Evolutionary conservation across 2,113 vertebrate genomes (phyloP), one percentile per base, ranked within the genome.

Genomic region (Alectura lathami): DNA sequence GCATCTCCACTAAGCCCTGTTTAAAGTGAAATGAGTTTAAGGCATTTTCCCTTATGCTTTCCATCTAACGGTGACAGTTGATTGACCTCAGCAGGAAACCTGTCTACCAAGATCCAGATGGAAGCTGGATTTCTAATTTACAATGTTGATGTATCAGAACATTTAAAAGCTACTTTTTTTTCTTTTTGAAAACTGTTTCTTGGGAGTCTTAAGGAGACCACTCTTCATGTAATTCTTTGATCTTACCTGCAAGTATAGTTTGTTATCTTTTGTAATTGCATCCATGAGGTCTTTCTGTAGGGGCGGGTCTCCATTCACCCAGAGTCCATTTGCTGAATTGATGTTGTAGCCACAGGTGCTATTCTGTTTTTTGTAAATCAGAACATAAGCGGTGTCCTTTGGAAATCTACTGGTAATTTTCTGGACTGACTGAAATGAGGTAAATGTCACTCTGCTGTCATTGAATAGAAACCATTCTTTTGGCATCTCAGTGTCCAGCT

Each of bases 261-360:
- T 99, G 97, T 99, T 99, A 97, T 99, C 99, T 97, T 99, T 99
- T 27, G 99, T 99, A 96, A 99, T 98, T 53, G 99, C 99, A 94
- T 99, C 99, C 98, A 99, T 98, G 63, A 99, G 98, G 86, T 99
- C 99, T 94, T 99, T 99, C 83, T 99, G 99, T 62, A 99, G 97
- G 18, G 99, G 99, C 40, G 99, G 99, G 64, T 99, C 99, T 85
- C 98, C 98, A 81, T 97, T 99, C 68, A 98, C 73, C 97, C 98
- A 98, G 85, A 98, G 97, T 86, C 98, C 98, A 78, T 98, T 98
- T 69, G 98, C 68, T 30, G 96, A 94, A 82, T 30, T 97, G 83
- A 89, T 48, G 60, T 45, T 96, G 69, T 97, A 93, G 76, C 96
- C 94, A 89, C 95, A 97, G 47, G 96, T 91, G 23, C 93, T 93